These are phyloP conservation scores for Coptodon bakossiorum DNA, from an alignment of 2,113 vertebrate genomes.

Conservation along the genomic window DNA sequence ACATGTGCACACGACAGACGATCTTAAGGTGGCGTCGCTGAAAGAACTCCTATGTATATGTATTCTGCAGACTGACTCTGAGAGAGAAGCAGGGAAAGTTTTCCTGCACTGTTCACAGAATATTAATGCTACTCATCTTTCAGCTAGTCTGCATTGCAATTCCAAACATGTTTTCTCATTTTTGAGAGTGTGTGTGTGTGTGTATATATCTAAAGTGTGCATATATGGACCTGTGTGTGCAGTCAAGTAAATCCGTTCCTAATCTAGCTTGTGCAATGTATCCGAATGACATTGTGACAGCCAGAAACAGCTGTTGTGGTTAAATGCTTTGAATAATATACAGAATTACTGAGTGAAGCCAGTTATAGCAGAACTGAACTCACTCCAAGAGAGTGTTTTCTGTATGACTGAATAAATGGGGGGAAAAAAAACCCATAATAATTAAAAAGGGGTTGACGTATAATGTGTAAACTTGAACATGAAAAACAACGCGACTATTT, in stretches of 20 bases:
- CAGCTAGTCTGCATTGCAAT: not conserved
- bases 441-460: not conserved
- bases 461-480: constrained; percentile 7
- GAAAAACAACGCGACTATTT: not conserved
- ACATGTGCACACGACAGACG: not conserved
- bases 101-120: constrained; percentile 2
- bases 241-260: not conserved
- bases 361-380: not conserved
- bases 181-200: not conserved
- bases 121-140: constrained; percentile 24
- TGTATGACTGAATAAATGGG: not conserved
- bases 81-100: not conserved
- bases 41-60: not conserved
- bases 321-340: not conserved
- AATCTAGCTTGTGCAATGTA: not conserved
- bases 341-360: not conserved
- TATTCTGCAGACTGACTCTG: not conserved
- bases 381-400: not conserved
- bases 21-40: not conserved
- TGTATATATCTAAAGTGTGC: not conserved
- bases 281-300: not conserved
- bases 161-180: not conserved
- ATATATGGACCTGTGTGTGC: not conserved
- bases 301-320: not conserved
- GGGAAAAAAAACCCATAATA: not conserved